Evolutionary conservation across 2,797 vertebrate genomes (phyloP).

Genomic region (Chelonia mydas): DNA sequence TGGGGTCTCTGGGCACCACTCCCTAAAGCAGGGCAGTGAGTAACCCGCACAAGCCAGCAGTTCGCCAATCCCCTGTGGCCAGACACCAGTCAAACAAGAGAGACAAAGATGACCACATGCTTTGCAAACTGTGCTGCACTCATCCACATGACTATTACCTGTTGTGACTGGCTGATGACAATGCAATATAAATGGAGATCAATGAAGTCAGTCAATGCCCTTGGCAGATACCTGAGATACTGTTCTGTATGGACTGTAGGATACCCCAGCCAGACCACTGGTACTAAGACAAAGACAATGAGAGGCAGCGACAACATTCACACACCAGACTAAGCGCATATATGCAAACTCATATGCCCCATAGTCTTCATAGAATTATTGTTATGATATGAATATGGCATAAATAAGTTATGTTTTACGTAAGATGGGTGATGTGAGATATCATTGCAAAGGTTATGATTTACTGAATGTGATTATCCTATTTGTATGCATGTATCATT

Average conservation of each 20-base stretch:
- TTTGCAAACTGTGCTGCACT: neutral
- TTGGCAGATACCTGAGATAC: neutral
- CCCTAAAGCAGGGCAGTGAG: no score
- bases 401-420: no score
- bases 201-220: neutral
- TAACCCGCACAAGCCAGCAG: neutral
- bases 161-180: neutral
- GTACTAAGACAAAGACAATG: accelerated
- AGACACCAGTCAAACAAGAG: neutral
- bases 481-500: no score
- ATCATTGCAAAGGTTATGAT: no score
- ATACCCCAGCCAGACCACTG: neutral
- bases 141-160: neutral
- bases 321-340: neutral
- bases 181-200: neutral
- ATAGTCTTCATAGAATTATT: no score
- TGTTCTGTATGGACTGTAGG: neutral
- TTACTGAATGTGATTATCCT: no score
- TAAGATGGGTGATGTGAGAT: no score
- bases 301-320: neutral
- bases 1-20: no score
- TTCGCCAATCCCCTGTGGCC: neutral
- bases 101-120: neutral
- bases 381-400: no score
- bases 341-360: neutral